A percentile compares a stretch with the other conserved stretches of the same genome.
Conservation (phyloP, 2,113 vertebrate species). For the Engystomops pustulosus region DNA sequence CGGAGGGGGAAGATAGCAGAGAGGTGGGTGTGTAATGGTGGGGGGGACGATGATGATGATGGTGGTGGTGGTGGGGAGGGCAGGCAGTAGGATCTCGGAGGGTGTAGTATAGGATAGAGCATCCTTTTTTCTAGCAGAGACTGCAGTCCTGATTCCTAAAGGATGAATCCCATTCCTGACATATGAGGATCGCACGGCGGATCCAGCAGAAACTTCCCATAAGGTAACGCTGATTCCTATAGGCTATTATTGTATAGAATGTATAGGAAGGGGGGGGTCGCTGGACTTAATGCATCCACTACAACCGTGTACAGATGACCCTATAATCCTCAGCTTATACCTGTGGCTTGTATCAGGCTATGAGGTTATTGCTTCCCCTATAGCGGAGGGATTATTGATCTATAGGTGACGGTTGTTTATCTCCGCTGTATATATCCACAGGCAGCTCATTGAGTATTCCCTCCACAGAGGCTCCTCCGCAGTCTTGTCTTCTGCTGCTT, state of each 20-base stretch:
- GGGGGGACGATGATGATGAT: background rate
- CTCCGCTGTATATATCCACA: background rate
- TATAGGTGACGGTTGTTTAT: background rate
- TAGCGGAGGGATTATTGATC: background rate
- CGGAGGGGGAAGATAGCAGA: background rate
- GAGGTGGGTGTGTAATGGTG: background rate
- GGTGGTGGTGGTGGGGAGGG: constrained; percentile 15
- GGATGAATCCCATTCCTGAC: constrained; percentile 16
- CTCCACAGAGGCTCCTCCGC: constrained; percentile 21
- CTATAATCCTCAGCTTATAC: too few species aligned
- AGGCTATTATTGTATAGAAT: background rate
- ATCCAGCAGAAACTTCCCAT: background rate
- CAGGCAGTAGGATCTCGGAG: constrained; percentile 47
- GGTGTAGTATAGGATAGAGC: constrained; percentile 41
- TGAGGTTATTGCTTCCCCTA: too few species aligned
- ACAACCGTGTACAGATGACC: background rate
- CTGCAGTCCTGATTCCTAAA: constrained; percentile 42
- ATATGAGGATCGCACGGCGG: background rate
- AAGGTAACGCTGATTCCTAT: background rate
- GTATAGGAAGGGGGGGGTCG: background rate
- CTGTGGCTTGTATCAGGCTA: too few species aligned
- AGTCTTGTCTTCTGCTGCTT: constrained; percentile 2
- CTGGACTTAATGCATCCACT: background rate
- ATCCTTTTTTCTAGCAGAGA: constrained; percentile 27
- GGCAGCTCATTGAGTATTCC: constrained; percentile 33